Conservation (phyloP, 2,113 vertebrate species). For the cattle (Bos taurus) region DNA sequence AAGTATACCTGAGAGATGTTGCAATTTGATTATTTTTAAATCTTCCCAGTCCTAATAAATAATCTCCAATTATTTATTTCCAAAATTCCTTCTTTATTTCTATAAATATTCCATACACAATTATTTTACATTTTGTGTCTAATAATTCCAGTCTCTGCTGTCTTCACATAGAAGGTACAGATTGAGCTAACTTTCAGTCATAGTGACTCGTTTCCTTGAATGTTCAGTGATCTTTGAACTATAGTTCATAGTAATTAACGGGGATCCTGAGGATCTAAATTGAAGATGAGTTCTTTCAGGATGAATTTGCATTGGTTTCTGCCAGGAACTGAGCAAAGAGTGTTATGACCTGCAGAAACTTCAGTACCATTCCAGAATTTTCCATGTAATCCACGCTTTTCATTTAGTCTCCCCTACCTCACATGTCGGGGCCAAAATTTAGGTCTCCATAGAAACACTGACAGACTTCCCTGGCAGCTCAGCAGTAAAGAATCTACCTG, state of each 20-base stretch:
- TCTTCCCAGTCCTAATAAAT: not conserved
- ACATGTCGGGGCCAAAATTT: not conserved
- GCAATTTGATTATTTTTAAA: not conserved
- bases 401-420: not conserved
- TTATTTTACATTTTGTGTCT: not conserved
- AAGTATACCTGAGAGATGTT: not conserved
- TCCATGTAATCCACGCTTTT: not conserved
- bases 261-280: not conserved
- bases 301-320: not conserved
- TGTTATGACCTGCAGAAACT: not conserved
- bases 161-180: not conserved
- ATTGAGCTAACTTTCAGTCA: not conserved
- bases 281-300: not conserved
- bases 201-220: not conserved
- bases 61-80: not conserved
- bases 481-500: not conserved
- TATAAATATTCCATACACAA: not conserved
- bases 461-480: not conserved
- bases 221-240: not conserved
- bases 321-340: not conserved
- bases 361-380: not conserved
- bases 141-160: not conserved
- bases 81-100: not conserved
- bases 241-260: not conserved
- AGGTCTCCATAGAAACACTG: not conserved